These are phyloP conservation scores for Tupaia tana DNA, from an alignment of 2,113 vertebrate genomes.

Conservation along the genomic window DNA sequence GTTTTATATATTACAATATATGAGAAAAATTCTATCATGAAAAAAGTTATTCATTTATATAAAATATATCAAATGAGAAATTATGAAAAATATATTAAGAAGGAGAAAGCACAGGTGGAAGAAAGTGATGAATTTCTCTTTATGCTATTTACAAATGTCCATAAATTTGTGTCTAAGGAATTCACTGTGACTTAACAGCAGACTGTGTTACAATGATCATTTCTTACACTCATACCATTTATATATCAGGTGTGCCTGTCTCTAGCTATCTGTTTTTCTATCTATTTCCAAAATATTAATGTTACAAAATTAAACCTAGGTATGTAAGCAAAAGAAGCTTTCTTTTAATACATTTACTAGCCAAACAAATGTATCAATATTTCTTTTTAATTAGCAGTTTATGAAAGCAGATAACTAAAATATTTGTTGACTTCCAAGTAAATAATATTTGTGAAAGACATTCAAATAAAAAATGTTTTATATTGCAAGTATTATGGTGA, in stretches of 20 bases:
- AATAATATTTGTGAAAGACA: not conserved
- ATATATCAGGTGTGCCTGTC: not conserved
- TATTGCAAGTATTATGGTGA: not conserved
- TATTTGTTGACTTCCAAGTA: not conserved
- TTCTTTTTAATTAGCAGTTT: not conserved
- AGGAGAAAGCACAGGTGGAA: not conserved
- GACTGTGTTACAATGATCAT: not conserved
- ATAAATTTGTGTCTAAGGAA: not conserved
- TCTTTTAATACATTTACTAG: not conserved
- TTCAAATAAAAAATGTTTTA: not conserved
- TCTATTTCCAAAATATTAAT: slow-evolving; percentile 6
- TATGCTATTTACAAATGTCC: not conserved
- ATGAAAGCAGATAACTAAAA: not conserved
- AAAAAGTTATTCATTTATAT: not conserved
- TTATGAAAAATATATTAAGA: not conserved
- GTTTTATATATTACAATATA: not conserved
- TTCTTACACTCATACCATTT: not conserved
- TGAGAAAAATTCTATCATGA: not conserved
- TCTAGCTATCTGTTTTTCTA: not conserved
- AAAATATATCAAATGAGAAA: not conserved
- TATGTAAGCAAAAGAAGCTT: not conserved
- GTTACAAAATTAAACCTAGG: not conserved
- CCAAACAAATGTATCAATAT: not conserved
- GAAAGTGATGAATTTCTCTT: not conserved
- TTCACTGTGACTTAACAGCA: not conserved